Evolutionary conservation across 2,888 invertebrate species (phyloP).

Genomic region (Choristoneura rosaceana): DNA sequence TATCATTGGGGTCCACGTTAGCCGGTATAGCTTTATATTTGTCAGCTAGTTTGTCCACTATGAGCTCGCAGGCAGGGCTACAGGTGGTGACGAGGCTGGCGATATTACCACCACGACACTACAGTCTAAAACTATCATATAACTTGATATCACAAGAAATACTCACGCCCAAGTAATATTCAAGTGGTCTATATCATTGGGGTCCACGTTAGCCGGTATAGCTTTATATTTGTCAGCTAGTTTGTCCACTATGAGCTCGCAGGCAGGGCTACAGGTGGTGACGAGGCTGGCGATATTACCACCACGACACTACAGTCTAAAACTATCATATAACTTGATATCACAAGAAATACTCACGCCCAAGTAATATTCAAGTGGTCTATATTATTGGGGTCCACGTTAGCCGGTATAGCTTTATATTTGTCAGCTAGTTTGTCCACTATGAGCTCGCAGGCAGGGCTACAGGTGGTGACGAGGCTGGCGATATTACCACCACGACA

Average conservation of each 20-base stretch:
- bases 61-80: conserved; percentile 76
- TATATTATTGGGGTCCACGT: no score
- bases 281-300: conserved; percentile 84
- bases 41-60: conserved; percentile 83
- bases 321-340: no score
- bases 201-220: conserved; percentile 88
- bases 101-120: conserved; percentile 86
- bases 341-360: no score
- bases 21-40: conserved; percentile 89
- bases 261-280: conserved; percentile 75
- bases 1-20: conserved; percentile 87
- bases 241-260: conserved; percentile 81
- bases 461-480: conserved; percentile 63
- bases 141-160: no score
- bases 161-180: conserved; percentile 79
- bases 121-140: conserved; percentile 49
- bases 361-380: no score
- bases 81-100: conserved; percentile 82
- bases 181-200: conserved; percentile 87
- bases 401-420: conserved; percentile 87
- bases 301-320: conserved; percentile 53
- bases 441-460: conserved; percentile 78
- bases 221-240: conserved; percentile 86
- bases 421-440: conserved; percentile 84
- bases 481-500: conserved; percentile 81